phyloP scores from a whole-genome alignment of 2,797 vertebrate species.

The Takifugu ocellatus region DNA sequence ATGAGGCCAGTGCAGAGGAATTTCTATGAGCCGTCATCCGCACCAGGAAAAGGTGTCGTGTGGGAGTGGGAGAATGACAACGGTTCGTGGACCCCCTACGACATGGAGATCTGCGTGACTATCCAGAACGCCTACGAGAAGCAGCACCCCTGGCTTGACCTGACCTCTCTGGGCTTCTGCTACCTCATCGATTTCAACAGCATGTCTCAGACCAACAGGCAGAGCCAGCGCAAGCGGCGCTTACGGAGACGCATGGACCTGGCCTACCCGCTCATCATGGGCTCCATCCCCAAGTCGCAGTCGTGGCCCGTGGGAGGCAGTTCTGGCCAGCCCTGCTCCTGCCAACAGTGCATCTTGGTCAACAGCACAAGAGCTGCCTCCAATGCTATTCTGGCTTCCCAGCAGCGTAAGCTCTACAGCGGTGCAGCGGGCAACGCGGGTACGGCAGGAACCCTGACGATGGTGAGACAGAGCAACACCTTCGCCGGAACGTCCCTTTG shows the following conservation, averaged over 20 bases:
- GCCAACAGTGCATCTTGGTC: constrained; percentile 91
- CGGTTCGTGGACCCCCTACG: constrained; percentile 91
- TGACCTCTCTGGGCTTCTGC: constrained; percentile 94
- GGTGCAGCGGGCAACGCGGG: constrained; percentile 49
- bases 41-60: constrained; percentile 92
- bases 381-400: constrained; percentile 90
- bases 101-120: constrained; percentile 97
- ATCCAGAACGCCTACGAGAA: constrained; percentile 98
- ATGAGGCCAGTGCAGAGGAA: constrained; percentile 93
- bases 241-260: constrained; percentile 93
- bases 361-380: constrained; percentile 91
- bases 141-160: constrained; percentile 96
- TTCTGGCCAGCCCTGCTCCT: constrained; percentile 88
- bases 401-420: constrained; percentile 81
- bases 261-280: constrained; percentile 92
- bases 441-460: constrained; percentile 53
- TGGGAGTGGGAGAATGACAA: constrained; percentile 97
- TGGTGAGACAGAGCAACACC: constrained; percentile 87
- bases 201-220: constrained; percentile 95
- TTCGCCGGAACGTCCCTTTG: constrained; percentile 83
- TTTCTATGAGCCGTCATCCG: constrained; percentile 94
- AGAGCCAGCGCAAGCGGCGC: constrained; percentile 89
- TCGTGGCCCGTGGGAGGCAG: constrained; percentile 92
- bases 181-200: constrained; percentile 96
- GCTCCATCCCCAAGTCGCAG: constrained; percentile 94